Base-by-base conservation (phyloP, 2,113 vertebrate species). In the Equus quagga region DNA sequence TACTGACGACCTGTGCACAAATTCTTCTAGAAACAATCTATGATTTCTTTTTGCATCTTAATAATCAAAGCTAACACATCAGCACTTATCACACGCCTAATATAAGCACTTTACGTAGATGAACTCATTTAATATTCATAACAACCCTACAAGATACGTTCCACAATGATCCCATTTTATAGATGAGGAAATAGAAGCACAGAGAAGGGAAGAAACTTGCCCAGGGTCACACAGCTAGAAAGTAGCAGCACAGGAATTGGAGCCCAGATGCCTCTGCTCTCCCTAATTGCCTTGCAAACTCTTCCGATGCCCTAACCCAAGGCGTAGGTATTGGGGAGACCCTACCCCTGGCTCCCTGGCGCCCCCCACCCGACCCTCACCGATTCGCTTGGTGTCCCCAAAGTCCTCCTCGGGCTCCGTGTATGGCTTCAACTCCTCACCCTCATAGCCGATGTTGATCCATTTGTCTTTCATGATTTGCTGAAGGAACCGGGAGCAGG, bases 381-480 rank as follows among this genome's bases (percentile, higher is more conserved):
- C 99, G 0, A 99, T 99, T 83, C 99, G 99, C 41, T 98, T 98
- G 96, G 99, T 98, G 17, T 99, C 99, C 0, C 98, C 99, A 0
- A 99, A 99, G 97, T 99, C 99, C 93, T 99, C 99, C 84, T 98
- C 99, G 0, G 99, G 99, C 85, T 99, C 99, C 0, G 98, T 93
- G 97, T 99, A 99, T 6, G 99, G 99, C 92, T 99, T 99, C 89
- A 99, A 96, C 89, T 99, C 99, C 0, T 99, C 99, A 0, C 99
- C 98, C 2, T 99, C 99, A 5, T 99, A 99, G 60, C 99, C 99
- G 0, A 99, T 98, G 64, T 99, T 99, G 60, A 99, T 99, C 99
- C 99, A 99, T 6, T 99, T 99, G 98, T 99, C 99, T 98, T 99
- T 99, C 99, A 99, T 99, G 98, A 99, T 99, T 99, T 99, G 99